These are phyloP conservation scores for Xanthostigma xanthostigma DNA, from an alignment of 2,888 invertebrate genomes.

Conservation along the genomic window DNA sequence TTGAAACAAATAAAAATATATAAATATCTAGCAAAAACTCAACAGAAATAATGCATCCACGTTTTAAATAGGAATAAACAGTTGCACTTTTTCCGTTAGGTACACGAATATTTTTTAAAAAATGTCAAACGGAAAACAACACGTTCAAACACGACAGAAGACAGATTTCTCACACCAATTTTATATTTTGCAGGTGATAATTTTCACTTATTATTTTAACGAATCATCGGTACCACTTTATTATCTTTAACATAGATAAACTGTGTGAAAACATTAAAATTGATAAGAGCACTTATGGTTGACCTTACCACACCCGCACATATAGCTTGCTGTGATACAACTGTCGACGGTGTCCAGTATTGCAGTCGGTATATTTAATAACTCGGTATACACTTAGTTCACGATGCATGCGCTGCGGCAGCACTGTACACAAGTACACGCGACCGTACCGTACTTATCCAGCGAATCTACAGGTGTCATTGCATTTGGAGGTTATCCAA, in stretches of 20 bases:
- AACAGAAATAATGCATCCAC: too few species aligned
- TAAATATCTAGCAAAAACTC: too few species aligned
- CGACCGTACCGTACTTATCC: constrained; percentile 9
- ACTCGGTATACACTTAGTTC: background rate
- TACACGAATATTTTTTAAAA: too few species aligned
- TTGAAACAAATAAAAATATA: background rate
- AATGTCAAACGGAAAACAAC: background rate
- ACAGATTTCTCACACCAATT: too few species aligned
- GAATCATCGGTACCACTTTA: too few species aligned
- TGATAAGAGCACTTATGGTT: constrained; percentile 3
- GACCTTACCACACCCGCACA: constrained; percentile 7
- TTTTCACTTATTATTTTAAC: too few species aligned
- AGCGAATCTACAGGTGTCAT: too few species aligned
- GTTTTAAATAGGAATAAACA: too few species aligned
- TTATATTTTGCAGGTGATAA: too few species aligned
- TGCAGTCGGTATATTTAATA: constrained; percentile 1
- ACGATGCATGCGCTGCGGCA: constrained; percentile 15
- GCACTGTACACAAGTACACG: too few species aligned
- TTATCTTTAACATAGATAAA: background rate
- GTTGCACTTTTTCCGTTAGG: too few species aligned
- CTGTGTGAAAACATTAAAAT: background rate
- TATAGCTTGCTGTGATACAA: constrained; percentile 10
- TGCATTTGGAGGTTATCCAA: constrained; percentile 19
- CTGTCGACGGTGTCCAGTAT: constrained; percentile 9
- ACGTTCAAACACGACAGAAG: background rate